These are phyloP conservation scores for Tortrix viridana DNA, from an alignment of 2,888 invertebrate genomes.

Conservation along the genomic window DNA sequence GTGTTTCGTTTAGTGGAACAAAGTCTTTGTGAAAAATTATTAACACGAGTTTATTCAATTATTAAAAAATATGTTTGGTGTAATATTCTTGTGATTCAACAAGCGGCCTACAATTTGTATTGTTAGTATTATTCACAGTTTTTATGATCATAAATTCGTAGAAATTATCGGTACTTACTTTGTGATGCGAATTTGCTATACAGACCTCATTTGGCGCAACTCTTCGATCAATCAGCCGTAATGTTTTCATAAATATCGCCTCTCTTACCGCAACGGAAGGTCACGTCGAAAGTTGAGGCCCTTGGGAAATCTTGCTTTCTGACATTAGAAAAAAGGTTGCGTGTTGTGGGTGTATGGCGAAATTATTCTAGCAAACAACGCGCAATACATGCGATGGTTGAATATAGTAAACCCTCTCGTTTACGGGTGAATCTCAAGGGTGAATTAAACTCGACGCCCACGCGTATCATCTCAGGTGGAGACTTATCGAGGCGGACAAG, in stretches of 20 bases:
- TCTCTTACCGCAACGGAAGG: slow-evolving; percentile 13
- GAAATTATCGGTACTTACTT: not conserved
- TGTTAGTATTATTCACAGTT: no score
- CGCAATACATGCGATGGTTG: slow-evolving; percentile 1
- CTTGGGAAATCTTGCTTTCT: slow-evolving; percentile 32
- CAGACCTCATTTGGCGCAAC: slow-evolving; percentile 12
- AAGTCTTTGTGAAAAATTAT: not conserved
- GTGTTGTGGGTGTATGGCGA: slow-evolving; percentile 3
- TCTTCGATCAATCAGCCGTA: slow-evolving; percentile 33
- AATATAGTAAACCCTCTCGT: slow-evolving; percentile 10
- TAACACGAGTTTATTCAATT: no score
- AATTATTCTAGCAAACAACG: slow-evolving; percentile 5
- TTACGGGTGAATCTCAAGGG: slow-evolving; percentile 1
- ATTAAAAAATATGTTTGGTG: no score
- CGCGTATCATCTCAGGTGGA: not conserved
- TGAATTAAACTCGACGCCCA: slow-evolving; percentile 11
- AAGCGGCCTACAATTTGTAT: no score
- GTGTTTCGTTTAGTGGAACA: slow-evolving; percentile 3
- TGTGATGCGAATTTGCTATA: slow-evolving; percentile 14
- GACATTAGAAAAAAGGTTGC: slow-evolving; percentile 16
- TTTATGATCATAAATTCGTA: no score
- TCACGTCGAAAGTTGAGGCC: slow-evolving; percentile 29
- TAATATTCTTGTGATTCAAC: no score
- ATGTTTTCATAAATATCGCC: slow-evolving; percentile 37
- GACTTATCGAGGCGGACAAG: slow-evolving; percentile 2